Base-by-base conservation (phyloP, 1,140 invertebrate genomes). In the Brachystomella parvula region DNA sequence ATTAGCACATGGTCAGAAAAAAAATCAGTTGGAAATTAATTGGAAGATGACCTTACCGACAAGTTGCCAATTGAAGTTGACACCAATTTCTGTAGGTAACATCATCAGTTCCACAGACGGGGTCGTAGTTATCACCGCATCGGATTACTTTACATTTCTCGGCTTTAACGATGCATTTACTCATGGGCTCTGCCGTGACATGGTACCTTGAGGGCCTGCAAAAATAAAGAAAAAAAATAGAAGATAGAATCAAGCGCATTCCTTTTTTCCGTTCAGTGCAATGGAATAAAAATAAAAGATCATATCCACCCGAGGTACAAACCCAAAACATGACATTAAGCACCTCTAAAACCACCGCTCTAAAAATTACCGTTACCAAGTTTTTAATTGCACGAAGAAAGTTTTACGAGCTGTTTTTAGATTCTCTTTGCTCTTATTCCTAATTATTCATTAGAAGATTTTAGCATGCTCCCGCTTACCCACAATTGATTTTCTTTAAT, bases 401-500 rank as follows among this genome's bases (percentile, higher is more conserved):
- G n/a, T n/a, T n/a, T n/a, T n/a, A n/a, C n/a, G n/a, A n/a, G n/a
- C n/a, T n/a, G n/a, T n/a, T n/a, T n/a, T n/a, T n/a, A n/a, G n/a
- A n/a, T n/a, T n/a, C n/a, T n/a, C n/a, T n/a, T n/a, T n/a, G n/a
- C n/a, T n/a, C n/a, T n/a, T n/a, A n/a, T n/a, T n/a, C n/a, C n/a
- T n/a, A n/a, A n/a, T n/a, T 12, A 57, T 26, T 57, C 15, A 57
- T 12, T 47, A 21, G 19, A n/a, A 29, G 19, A 29, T n/a, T 26
- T 29, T 17, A 32, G n/a, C n/a, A 19, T 2, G 28, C 19, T 19
- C 35, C 30, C 28, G 61, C 85, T 82, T 76, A 93, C 90, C 90
- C 90, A 77, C 91, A 94, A 74, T 92, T 92, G 2, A 92, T 82
- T 83, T 92, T 87, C 76, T 88, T 87, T 79, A 95, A 85, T 76